Conservation (phyloP, 2,888 invertebrate species). For the Drosophila anomalipes region DNA sequence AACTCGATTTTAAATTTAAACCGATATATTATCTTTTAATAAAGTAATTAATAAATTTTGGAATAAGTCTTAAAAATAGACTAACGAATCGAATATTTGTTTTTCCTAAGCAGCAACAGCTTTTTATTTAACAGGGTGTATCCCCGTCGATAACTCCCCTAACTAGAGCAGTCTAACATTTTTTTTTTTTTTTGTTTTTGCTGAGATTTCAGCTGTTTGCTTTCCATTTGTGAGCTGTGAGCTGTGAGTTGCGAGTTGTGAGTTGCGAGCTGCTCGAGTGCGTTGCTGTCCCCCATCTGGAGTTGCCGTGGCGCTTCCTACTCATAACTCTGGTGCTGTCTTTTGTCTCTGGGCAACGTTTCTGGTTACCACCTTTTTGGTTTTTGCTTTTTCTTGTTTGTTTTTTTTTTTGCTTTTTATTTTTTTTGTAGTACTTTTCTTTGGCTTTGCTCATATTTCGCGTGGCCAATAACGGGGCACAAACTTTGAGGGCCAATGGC, state of each 20-base stretch:
- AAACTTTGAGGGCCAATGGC: slow-evolving; percentile 74
- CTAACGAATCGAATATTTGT: not conserved
- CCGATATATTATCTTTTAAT: not conserved
- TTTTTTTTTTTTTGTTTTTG: not conserved
- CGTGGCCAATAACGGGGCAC: slow-evolving; percentile 66
- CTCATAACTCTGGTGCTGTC: slow-evolving; percentile 50
- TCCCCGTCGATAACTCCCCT: not conserved
- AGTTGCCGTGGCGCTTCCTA: slow-evolving; percentile 52
- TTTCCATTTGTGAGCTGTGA: slow-evolving; percentile 57
- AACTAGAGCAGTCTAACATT: not conserved
- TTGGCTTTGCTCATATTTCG: slow-evolving; percentile 67
- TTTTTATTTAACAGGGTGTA: not conserved
- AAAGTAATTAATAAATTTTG: not conserved
- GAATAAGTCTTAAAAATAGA: no score
- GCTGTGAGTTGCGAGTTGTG: slow-evolving; percentile 33
- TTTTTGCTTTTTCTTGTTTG: slow-evolving; percentile 13
- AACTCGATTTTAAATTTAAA: not conserved
- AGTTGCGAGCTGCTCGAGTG: slow-evolving; percentile 42
- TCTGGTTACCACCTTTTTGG: slow-evolving; percentile 56
- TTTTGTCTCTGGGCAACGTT: slow-evolving; percentile 38
- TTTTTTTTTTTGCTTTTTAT: no score
- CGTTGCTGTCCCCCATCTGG: slow-evolving; percentile 17
- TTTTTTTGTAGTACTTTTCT: slow-evolving; percentile 22
- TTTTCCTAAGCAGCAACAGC: not conserved
- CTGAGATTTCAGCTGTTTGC: slow-evolving; percentile 62